Evolutionary conservation across 2,888 invertebrate genomes (phyloP), one percentile per base, ranked within the genome.

Genomic region (Allophyes oxyacanthae): DNA sequence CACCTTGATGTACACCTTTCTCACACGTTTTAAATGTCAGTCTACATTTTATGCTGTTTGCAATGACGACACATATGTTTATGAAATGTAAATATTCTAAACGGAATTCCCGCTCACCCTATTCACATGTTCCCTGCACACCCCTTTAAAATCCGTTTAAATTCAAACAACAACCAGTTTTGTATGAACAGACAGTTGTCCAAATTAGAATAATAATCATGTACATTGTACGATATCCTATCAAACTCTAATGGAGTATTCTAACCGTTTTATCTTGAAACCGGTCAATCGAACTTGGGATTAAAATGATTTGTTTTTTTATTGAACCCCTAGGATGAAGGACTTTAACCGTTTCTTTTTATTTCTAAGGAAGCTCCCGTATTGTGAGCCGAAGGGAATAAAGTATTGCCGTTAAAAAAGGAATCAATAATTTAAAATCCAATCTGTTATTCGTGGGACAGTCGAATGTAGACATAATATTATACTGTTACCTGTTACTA

Each of bases 161-260:
- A 32, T 9, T 46, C 14, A 54, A 48, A 54, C 25, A 63, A 5
- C 41, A 64, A 63, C 63, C 66, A 51, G 63, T 63, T 63, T 38
- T 30, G 14, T 26, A 43, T 2, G 42, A 46, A 20, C 20, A 20
- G 20, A 50, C 45, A 40, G 65, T 63, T 58, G 58, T 45, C 34
- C 10, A 40, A 40, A 25, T 40, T 40, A 40, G 40, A 40, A 40
- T 40, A 25, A 40, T 40, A 40, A 40, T 40, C 25, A 25, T 20
- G 20, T 4, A 20, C n/a, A 25, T n/a, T 6, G 28, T 46, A 26
- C 34, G 45, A 46, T 46, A 51, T 42, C 26, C 33, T 54, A 54
- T 40, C 34, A 37, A 40, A 25, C 25, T 25, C 25, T 56, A 62
- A 46, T 62, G 34, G 40, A 57, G 26, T 41, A 26, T 41, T 26